These are phyloP conservation scores for Trissolcus japonicus DNA, from an alignment of 2,888 invertebrate species.

Conservation along the genomic window DNA sequence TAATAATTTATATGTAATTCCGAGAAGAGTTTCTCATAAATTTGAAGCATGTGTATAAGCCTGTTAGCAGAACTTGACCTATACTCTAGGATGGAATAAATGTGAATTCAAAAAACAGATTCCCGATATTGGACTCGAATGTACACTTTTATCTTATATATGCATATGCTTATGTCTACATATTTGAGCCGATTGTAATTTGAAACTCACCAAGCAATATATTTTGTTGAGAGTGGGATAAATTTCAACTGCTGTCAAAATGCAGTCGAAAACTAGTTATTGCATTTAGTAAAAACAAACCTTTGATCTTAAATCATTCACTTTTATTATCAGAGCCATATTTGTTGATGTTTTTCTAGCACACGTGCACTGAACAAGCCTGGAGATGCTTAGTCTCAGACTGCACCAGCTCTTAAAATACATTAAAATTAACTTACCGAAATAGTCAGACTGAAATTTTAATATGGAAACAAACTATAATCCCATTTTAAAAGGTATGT, in stretches of 20 bases:
- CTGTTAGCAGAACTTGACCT: constrained; percentile 23
- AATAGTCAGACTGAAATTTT: no score
- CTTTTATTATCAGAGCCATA: constrained; percentile 9
- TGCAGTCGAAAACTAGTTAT: constrained; percentile 21
- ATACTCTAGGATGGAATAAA: constrained; percentile 10
- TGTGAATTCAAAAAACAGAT: constrained; percentile 7
- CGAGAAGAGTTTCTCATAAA: constrained; percentile 40
- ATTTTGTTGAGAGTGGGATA: neutral
- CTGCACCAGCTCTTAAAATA: no score
- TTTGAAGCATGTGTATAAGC: constrained; percentile 26
- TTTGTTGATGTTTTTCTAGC: constrained; percentile 29
- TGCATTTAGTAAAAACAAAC: constrained; percentile 33
- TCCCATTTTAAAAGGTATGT: no score
- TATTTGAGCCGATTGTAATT: neutral
- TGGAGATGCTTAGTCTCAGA: no score
- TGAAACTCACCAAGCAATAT: constrained; percentile 1
- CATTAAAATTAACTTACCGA: no score
- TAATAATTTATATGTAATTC: constrained; percentile 42
- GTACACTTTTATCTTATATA: constrained; percentile 7
- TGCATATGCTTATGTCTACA: no score
- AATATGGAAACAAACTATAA: no score
- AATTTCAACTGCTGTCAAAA: constrained; percentile 14
- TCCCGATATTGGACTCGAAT: constrained; percentile 8
- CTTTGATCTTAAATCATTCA: constrained; percentile 27
- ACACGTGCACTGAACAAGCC: neutral